phyloP scores from a whole-genome alignment of 1,140 invertebrate genomes.

The Panulirus ornatus region DNA sequence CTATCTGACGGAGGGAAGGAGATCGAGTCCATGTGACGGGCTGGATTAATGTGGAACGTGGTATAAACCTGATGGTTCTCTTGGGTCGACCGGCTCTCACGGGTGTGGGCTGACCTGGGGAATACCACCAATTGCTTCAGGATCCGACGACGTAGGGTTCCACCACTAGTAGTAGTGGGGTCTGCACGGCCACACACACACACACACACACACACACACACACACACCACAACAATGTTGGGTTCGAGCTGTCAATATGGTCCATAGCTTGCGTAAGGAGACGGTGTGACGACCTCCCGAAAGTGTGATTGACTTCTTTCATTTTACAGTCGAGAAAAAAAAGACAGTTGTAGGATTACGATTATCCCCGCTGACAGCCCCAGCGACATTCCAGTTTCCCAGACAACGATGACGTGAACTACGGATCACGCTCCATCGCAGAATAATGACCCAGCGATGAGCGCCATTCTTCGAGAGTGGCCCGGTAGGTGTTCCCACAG shows the following conservation, averaged over 20 bases:
- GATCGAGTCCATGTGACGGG: not conserved
- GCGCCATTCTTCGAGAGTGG: constrained; percentile 15
- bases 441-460: constrained; percentile 13
- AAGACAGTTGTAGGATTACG: not conserved
- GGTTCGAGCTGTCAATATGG: too few relatives aligned
- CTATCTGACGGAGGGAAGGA: not conserved
- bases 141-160: not conserved
- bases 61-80: not conserved
- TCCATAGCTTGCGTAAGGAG: too few relatives aligned
- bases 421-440: not conserved
- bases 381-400: not conserved
- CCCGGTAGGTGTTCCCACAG: constrained; percentile 3
- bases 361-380: not conserved
- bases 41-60: not conserved
- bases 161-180: not conserved
- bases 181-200: too few relatives aligned
- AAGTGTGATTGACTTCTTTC: not conserved
- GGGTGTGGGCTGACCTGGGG: constrained; percentile 14
- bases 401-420: not conserved
- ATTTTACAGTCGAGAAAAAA: not conserved
- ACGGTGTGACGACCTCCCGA: too few relatives aligned
- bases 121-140: not conserved
- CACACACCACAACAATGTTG: too few relatives aligned
- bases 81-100: not conserved
- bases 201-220: too few relatives aligned